Percentiles rank a stretch among this genome's conserved stretches.
These are phyloP conservation scores for Melipona quadrifasciata DNA, from an alignment of 1,140 invertebrate species.

Conservation along the genomic window DNA sequence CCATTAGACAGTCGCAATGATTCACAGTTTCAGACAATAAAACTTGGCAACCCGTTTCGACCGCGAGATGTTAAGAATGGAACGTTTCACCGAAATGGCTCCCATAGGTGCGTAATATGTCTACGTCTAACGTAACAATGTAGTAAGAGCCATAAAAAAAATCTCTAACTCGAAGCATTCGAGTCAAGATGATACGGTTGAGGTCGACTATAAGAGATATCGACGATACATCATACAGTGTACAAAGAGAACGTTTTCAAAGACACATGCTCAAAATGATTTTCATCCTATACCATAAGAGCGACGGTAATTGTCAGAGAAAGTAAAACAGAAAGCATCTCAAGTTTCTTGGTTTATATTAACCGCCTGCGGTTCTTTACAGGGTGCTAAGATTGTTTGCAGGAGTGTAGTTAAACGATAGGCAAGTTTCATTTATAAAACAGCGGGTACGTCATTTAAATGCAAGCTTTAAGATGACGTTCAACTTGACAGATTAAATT, in stretches of 20 bases:
- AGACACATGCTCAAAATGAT: neutral
- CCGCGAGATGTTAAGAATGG: slow-evolving; percentile 26
- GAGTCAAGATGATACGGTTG: slow-evolving; percentile 16
- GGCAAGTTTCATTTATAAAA: slow-evolving; percentile 17
- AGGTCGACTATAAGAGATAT: slow-evolving; percentile 36
- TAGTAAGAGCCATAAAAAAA: slow-evolving; percentile 9
- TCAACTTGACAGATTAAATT: neutral
- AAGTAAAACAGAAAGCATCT: slow-evolving; percentile 7
- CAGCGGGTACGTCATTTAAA: neutral
- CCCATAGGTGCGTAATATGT: slow-evolving; percentile 30
- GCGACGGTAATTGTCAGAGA: neutral
- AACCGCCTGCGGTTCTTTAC: slow-evolving; percentile 1
- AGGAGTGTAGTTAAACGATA: neutral
- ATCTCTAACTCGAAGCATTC: slow-evolving; percentile 24
- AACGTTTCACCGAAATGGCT: slow-evolving; percentile 47
- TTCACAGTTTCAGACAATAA: slow-evolving; percentile 25
- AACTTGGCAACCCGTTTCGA: slow-evolving; percentile 4
- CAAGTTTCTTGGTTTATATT: neutral
- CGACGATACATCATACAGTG: neutral
- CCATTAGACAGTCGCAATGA: slow-evolving; percentile 22
- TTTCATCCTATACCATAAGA: neutral
- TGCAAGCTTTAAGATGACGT: neutral
- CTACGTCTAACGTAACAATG: slow-evolving; percentile 47
- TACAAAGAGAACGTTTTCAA: neutral
- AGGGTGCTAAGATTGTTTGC: slow-evolving; percentile 17